A percentile compares a stretch with the other conserved stretches of the same genome.
phyloP scores from a whole-genome alignment of 2,797 vertebrate genomes.

The Acipenser oxyrinchus region DNA sequence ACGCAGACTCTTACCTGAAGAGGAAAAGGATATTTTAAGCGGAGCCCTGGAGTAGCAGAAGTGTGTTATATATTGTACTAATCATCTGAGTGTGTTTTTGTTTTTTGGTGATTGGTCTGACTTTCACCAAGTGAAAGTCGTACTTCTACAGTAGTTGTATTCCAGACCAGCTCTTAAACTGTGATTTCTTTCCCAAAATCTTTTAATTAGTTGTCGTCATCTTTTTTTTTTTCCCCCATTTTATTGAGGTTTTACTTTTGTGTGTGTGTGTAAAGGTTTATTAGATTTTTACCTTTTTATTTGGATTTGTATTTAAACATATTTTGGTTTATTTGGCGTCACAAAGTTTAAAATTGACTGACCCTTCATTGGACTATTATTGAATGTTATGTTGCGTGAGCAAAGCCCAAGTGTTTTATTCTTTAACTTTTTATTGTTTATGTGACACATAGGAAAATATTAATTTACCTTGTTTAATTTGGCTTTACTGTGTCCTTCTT shows the following conservation, averaged over 20 bases:
- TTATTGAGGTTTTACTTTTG: too few relatives aligned
- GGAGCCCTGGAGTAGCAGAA: background rate
- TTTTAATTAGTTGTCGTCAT: background rate
- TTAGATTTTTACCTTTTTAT: too few relatives aligned
- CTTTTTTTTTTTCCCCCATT: background rate
- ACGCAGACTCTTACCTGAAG: constrained; percentile 89
- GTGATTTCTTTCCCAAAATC: background rate
- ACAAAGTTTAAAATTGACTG: too few relatives aligned
- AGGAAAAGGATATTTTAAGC: constrained; percentile 82
- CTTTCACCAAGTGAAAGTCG: background rate
- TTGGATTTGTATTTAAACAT: too few relatives aligned
- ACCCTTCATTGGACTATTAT: too few relatives aligned
- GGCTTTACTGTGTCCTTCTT: background rate
- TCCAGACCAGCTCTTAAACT: background rate
- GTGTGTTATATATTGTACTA: background rate
- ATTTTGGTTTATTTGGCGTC: too few relatives aligned
- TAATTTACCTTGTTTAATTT: too few relatives aligned
- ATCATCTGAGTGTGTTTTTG: background rate
- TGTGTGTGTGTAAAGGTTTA: too few relatives aligned
- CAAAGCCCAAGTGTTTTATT: background rate
- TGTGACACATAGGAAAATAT: background rate
- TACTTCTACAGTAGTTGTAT: background rate
- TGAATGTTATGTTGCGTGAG: background rate
- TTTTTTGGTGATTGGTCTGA: background rate
- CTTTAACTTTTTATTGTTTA: background rate